Evolutionary conservation across 2,888 invertebrate species (phyloP), one percentile per base, ranked within the genome.

Genomic region (Synergus laeviventris): DNA sequence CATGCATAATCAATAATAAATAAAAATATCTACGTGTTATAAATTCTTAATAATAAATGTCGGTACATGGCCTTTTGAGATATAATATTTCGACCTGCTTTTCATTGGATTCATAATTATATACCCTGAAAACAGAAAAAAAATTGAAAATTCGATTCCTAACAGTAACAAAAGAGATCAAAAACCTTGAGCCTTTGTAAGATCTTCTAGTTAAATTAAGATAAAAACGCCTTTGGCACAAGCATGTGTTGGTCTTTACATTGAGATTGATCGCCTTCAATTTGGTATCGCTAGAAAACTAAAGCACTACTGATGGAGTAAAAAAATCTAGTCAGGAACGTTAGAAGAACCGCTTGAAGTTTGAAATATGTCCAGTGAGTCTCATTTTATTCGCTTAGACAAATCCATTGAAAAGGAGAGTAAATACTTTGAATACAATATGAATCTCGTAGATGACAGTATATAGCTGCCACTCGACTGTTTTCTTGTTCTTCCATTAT

Each of bases 401-500:
- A 70, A 70, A 31, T 70, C 70, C 70, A 70, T 36, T 45, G 49
- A 70, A 70, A 70, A 70, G 70, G 70, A 70, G 70, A 49, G n/a
- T 49, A 70, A 24, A 42, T 21, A 49, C 45, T 70, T 70, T 70
- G 70, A 70, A 70, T 70, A 70, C 70, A 70, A 31, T n/a, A n/a
- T 36, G 38, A 70, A 70, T 70, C 49, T 54, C 49, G 70, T 45
- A 70, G 49, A 70, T 70, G 49, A 70, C 70, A 70, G 49, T 70
- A 70, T 70, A 70, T 54, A 70, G 49, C 70, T 70, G 70, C 70
- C 70, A 70, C 70, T 70, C 70, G 70, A 70, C 70, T 70, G 70
- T 73, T 62, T 62, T 38, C 49, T 75, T 77, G 75, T 78, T 74
- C 75, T 74, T 76, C 49, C 75, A 64, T 79, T 79, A 78, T 81